Percentiles rank a stretch among this genome's conserved stretches.
Conservation (phyloP, 2,113 vertebrate species). For the Fulmarus glacialis region DNA sequence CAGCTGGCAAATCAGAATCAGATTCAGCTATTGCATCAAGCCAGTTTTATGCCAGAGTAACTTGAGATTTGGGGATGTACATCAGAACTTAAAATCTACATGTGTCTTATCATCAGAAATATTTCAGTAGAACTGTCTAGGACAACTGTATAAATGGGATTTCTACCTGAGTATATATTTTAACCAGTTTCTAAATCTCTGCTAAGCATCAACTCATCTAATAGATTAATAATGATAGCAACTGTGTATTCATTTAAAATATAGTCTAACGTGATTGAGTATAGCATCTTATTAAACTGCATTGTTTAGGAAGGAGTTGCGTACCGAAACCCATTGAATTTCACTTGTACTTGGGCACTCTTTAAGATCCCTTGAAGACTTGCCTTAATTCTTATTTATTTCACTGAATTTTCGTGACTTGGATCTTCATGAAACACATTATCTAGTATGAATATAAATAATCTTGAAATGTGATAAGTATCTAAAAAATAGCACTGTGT, state of each 20-base stretch:
- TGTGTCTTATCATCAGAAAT: neutral
- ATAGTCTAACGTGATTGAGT: neutral
- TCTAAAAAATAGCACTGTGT: neutral
- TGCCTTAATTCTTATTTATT: neutral
- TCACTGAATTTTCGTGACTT: neutral
- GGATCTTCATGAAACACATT: neutral
- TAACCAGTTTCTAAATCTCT: neutral
- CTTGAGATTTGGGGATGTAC: neutral
- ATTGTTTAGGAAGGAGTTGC: neutral
- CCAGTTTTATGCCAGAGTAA: neutral
- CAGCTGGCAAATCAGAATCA: neutral
- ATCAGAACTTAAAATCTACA: neutral
- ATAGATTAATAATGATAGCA: neutral
- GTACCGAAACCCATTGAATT: neutral
- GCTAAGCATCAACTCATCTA: neutral
- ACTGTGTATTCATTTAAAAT: neutral
- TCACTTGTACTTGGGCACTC: neutral
- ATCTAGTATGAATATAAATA: neutral
- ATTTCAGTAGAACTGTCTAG: neutral
- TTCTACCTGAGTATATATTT: neutral
- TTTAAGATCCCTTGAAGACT: neutral
- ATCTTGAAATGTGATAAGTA: neutral
- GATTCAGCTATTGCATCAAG: neutral
- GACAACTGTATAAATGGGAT: neutral
- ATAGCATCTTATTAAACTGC: neutral